Base-by-base conservation (phyloP, 2,888 invertebrate genomes). In the Geotrupes spiniger region DNA sequence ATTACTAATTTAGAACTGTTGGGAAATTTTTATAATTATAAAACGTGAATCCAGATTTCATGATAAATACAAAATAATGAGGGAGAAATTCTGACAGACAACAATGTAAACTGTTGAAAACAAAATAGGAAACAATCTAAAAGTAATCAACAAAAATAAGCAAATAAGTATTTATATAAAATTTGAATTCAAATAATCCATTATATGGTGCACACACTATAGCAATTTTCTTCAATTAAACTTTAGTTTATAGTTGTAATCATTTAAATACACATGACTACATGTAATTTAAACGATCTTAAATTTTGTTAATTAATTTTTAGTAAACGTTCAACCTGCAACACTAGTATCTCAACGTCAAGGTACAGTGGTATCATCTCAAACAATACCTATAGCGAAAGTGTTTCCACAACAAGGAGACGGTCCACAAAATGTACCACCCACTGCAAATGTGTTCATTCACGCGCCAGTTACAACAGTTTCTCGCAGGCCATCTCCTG, bases 341-440 rank as follows among this genome's bases (percentile, higher is more conserved):
- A 64, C 70, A 31, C 62, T 72, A 40, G 69, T 73, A 11, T 63
- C 68, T 37, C 72, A 71, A 56, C 63, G 73, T 48, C 67, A 66
- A 40, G 61, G 65, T 16, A 55, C 57, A 17, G 66, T 68, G 4
- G 66, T 67, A 26, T 62, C 70, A 15, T 59, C 71, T 4, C 72
- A 72, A 59, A 59, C 71, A 33, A 69, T 73, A 54, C 70, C 73
- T 3, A 69, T 74, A 46, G 69, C 70, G 36, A 73, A 71, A 59
- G 73, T 72, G 9, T 72, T 68, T 57, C 64, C 71, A 5, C 62
- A 61, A 36, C 62, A 62, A 45, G 58, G 56, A 6, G 71, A 69
- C 16, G 65, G 58, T 46, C 66, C 63, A 48, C 64, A 62, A 27
- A 44, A 42, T 25, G 58, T 59, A n/a, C 44, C 60, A 14, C 55